These are phyloP conservation scores for Cotesia glomerata DNA, from an alignment of 1,140 invertebrate species.

Conservation along the genomic window DNA sequence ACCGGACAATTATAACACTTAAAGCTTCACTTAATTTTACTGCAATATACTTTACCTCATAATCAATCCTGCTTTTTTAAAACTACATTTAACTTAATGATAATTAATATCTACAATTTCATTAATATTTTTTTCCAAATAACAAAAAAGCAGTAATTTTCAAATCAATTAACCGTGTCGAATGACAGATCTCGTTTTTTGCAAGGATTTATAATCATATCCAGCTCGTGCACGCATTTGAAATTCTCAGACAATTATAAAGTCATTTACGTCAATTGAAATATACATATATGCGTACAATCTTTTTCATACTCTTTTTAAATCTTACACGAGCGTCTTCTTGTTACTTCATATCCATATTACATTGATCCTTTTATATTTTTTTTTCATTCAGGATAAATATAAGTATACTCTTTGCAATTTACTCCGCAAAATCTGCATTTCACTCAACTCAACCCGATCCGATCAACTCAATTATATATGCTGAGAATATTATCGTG, in stretches of 20 bases:
- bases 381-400: neutral
- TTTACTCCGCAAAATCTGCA: neutral
- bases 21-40: no score
- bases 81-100: no score
- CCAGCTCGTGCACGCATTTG: constrained; percentile 22
- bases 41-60: no score
- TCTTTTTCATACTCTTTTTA: neutral
- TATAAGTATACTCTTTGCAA: no score
- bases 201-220: neutral
- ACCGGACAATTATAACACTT: no score
- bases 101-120: no score
- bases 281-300: constrained; percentile 16
- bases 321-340: neutral
- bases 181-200: neutral
- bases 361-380: neutral
- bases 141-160: constrained; percentile 33
- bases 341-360: neutral
- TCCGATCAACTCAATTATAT: neutral
- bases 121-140: neutral
- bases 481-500: neutral
- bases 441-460: neutral
- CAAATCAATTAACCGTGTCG: constrained; percentile 46
- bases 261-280: constrained; percentile 36
- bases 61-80: no score
- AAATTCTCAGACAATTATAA: constrained; percentile 41